Percentiles rank a stretch among this genome's conserved stretches.
phyloP scores from a whole-genome alignment of 2,888 invertebrate genomes.

The Heliconius cydno region DNA sequence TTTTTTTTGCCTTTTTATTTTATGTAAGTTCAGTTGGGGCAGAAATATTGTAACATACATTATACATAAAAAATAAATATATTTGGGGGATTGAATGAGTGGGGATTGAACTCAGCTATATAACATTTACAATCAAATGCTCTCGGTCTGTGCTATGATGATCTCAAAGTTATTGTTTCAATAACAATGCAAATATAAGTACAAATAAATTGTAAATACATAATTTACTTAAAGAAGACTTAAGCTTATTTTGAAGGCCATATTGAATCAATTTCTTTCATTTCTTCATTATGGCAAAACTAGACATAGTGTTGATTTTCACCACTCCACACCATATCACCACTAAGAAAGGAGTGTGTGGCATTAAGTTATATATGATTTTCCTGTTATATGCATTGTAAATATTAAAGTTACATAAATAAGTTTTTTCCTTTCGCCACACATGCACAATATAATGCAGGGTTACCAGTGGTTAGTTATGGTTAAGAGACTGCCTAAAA shows the following conservation, averaged over 20 bases:
- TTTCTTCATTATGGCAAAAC: background rate
- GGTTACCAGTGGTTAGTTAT: too few species aligned
- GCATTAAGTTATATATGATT: background rate
- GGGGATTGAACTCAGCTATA: background rate
- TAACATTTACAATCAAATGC: background rate
- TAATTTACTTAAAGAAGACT: background rate
- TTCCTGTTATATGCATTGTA: background rate
- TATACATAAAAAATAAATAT: background rate
- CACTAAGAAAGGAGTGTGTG: background rate
- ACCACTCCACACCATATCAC: background rate
- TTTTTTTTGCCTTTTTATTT: too few species aligned
- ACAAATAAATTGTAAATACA: too few species aligned
- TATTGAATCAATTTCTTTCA: background rate
- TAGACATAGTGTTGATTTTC: background rate
- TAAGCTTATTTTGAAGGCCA: background rate
- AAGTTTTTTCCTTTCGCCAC: background rate
- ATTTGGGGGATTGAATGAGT: background rate
- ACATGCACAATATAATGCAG: background rate
- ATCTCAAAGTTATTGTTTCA: background rate
- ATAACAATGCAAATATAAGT: background rate
- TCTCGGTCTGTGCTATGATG: background rate
- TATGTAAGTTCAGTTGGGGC: too few species aligned
- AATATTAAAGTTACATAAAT: background rate
- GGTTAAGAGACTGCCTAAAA: too few species aligned
- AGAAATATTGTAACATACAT: too few species aligned